These are phyloP conservation scores for Taenaris catops DNA, from an alignment of 2,888 invertebrate genomes.

Conservation along the genomic window DNA sequence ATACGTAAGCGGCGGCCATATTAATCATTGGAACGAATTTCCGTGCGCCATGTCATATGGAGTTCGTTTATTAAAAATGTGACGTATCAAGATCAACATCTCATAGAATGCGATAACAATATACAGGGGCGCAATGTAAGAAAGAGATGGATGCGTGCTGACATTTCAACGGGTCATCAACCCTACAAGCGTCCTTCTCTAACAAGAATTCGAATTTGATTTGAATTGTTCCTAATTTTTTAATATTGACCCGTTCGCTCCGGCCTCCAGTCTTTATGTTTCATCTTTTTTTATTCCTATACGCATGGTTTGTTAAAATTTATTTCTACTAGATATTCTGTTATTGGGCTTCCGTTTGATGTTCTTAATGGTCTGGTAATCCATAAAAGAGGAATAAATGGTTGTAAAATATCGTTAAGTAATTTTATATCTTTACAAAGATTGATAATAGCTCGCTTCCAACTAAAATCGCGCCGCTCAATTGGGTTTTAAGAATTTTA, in stretches of 20 bases:
- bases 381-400: constrained; percentile 52
- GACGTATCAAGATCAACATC: constrained; percentile 80
- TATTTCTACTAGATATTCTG: constrained; percentile 48
- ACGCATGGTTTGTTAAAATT: constrained; percentile 60
- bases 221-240: constrained; percentile 79
- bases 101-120: constrained; percentile 58
- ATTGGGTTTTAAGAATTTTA: constrained; percentile 29
- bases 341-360: constrained; percentile 67
- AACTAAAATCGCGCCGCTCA: constrained; percentile 31
- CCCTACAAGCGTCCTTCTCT: constrained; percentile 76
- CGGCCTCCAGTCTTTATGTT: constrained; percentile 48
- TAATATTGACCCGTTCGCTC: constrained; percentile 62
- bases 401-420: constrained; percentile 50
- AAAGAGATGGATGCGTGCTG: constrained; percentile 63
- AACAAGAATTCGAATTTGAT: constrained; percentile 76
- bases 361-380: constrained; percentile 48
- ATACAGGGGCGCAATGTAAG: constrained; percentile 38
- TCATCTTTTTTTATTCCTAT: constrained; percentile 35
- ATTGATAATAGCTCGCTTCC: constrained; percentile 44
- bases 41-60: constrained; percentile 75
- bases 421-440: constrained; percentile 51
- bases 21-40: constrained; percentile 79
- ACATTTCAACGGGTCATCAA: constrained; percentile 79
- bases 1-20: constrained; percentile 64
- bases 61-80: constrained; percentile 80